These are phyloP conservation scores for Ctena decussata DNA, from an alignment of 2,888 invertebrate genomes.

Conservation along the genomic window DNA sequence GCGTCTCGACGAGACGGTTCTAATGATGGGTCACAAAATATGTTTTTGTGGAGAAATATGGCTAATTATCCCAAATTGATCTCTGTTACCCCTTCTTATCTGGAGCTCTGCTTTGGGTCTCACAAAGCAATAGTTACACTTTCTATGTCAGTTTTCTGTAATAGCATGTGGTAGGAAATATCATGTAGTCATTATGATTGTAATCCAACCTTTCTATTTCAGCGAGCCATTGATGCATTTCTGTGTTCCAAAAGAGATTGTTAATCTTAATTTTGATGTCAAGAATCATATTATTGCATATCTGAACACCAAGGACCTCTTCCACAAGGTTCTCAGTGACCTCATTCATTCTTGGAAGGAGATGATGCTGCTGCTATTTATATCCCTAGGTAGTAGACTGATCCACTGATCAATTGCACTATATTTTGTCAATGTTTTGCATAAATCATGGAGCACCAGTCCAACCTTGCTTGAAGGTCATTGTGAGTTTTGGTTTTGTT, in stretches of 20 bases:
- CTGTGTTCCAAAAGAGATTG: conserved; percentile 92
- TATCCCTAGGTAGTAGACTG: conserved; percentile 92
- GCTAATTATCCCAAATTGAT: no score
- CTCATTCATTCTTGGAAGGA: conserved; percentile 95
- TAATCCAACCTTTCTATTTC: conserved; percentile 43
- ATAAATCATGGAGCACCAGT: neutral
- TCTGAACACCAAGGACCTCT: conserved; percentile 95
- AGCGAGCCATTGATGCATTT: conserved; percentile 92
- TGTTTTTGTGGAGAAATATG: no score
- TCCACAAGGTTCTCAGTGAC: conserved; percentile 95
- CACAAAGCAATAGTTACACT: no score
- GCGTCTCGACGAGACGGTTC: no score
- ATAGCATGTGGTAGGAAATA: no score
- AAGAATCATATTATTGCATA: conserved; percentile 92
- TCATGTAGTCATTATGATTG: no score
- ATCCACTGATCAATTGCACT: conserved; percentile 24
- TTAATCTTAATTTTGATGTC: conserved; percentile 90
- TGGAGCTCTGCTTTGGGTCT: no score
- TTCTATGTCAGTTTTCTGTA: no score
- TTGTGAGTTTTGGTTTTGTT: neutral
- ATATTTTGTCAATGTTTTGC: conserved; percentile 12
- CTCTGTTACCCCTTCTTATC: no score
- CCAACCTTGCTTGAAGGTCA: conserved; percentile 7
- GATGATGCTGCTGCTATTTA: conserved; percentile 92
- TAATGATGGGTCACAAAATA: no score